Conservation (phyloP, 2,797 vertebrate species). For the Hylomyscus alleni region DNA sequence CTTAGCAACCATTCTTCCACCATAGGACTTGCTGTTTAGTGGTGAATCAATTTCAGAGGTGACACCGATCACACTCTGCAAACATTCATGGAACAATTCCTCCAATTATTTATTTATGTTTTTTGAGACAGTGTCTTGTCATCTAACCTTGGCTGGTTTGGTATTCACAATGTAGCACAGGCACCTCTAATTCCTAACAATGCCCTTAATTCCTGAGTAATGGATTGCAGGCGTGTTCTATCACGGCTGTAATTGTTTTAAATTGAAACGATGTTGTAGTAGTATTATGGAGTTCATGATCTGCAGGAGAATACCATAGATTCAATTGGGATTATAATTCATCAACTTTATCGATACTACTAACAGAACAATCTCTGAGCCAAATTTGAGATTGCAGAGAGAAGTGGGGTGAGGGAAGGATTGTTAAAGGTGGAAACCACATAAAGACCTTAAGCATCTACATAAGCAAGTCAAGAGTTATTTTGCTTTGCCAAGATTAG, state of each 20-base stretch:
- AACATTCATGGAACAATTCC: slow-evolving; percentile 47
- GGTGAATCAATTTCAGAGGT: slow-evolving; percentile 31
- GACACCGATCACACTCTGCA: neutral
- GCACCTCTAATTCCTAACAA: neutral
- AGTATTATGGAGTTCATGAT: neutral
- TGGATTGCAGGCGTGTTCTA: neutral
- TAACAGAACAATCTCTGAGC: no score
- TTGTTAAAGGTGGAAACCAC: neutral
- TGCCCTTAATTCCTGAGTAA: neutral
- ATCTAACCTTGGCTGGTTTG: neutral
- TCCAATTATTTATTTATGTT: neutral
- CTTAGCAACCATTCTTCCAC: neutral
- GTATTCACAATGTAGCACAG: neutral
- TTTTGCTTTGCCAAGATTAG: neutral
- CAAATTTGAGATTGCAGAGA: neutral
- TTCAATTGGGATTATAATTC: neutral
- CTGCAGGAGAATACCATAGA: neutral
- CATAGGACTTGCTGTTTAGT: neutral
- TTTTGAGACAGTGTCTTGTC: neutral
- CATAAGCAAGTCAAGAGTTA: neutral
- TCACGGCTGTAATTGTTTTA: neutral
- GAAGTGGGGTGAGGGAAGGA: neutral
- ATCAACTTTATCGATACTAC: neutral
- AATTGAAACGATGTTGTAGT: neutral
- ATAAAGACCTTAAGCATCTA: neutral